Conservation (phyloP, 2,113 vertebrate genomes). For the Phoenicopterus ruber region DNA sequence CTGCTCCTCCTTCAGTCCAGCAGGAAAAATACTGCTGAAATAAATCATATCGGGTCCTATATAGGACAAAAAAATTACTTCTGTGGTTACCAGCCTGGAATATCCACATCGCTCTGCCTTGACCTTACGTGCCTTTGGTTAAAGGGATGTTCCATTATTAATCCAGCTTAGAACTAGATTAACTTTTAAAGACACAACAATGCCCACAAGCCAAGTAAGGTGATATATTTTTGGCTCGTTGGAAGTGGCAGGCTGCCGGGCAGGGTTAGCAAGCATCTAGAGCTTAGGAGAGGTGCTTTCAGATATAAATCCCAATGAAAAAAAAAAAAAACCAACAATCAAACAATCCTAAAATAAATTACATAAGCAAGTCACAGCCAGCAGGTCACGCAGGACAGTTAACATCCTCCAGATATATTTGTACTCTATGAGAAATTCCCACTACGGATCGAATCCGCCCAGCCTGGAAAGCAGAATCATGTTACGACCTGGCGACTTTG, state of each 20-base stretch:
- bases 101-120: neutral
- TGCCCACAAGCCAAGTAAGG: neutral
- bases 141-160: slow-evolving; percentile 60
- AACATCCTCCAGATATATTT: neutral
- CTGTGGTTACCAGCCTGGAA: neutral
- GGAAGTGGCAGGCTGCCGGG: neutral
- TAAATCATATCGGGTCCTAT: neutral
- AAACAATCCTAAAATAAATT: slow-evolving; percentile 17
- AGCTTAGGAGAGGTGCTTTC: slow-evolving; percentile 44
- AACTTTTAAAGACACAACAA: slow-evolving; percentile 62
- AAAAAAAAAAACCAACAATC: neutral
- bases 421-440: neutral
- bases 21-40: neutral
- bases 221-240: slow-evolving; percentile 44
- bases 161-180: slow-evolving; percentile 63
- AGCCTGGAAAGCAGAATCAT: neutral
- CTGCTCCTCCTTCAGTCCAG: neutral
- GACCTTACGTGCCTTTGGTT: slow-evolving; percentile 53
- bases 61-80: neutral
- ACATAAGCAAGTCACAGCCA: neutral
- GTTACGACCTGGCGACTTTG: neutral
- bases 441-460: neutral
- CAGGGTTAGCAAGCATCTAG: neutral
- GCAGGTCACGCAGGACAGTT: neutral
- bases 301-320: slow-evolving; percentile 30